Percentiles rank a stretch among this genome's conserved stretches.
Evolutionary conservation across 2,888 invertebrate species (phyloP).

Genomic region (Megamerina dolium): DNA sequence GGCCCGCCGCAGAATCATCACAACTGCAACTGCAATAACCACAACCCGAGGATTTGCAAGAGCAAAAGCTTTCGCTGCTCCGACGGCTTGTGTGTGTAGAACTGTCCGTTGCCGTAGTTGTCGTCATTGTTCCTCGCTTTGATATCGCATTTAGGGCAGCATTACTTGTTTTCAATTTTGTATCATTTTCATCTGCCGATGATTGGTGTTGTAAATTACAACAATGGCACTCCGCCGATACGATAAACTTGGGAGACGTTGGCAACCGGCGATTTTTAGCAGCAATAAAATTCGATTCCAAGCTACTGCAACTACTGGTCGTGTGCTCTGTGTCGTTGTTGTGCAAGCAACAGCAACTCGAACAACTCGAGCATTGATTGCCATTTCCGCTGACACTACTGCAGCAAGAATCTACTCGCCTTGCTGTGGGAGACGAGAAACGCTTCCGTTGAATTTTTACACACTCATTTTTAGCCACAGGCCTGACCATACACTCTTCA

Average conservation of each 20-base stretch:
- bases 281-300: conserved; percentile 12
- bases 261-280: conserved; percentile 8
- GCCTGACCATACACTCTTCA: conserved; percentile 7
- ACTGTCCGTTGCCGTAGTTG: conserved; percentile 16
- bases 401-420: conserved; percentile 21
- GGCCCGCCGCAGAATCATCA: conserved; percentile 29
- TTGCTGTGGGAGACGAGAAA: conserved; percentile 33
- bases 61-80: conserved; percentile 40
- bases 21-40: conserved; percentile 36
- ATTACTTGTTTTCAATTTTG: conserved; percentile 3
- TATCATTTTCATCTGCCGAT: conserved; percentile 18
- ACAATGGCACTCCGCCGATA: conserved; percentile 36
- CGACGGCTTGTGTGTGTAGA: conserved; percentile 29
- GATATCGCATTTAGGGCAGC: background rate
- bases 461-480: conserved; percentile 32
- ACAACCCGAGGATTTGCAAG: conserved; percentile 40
- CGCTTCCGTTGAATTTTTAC: conserved; percentile 42
- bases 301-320: conserved; percentile 39
- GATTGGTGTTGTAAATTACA: conserved; percentile 21
- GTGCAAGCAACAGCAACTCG: conserved; percentile 38
- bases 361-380: conserved; percentile 34
- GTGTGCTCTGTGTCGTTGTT: too few relatives aligned
- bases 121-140: conserved; percentile 12
- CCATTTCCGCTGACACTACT: conserved; percentile 26
- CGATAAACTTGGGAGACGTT: conserved; percentile 27